Evolutionary conservation across 2,797 vertebrate species (phyloP), one percentile per base, ranked within the genome.

Genomic region (Cossypha caffra): DNA sequence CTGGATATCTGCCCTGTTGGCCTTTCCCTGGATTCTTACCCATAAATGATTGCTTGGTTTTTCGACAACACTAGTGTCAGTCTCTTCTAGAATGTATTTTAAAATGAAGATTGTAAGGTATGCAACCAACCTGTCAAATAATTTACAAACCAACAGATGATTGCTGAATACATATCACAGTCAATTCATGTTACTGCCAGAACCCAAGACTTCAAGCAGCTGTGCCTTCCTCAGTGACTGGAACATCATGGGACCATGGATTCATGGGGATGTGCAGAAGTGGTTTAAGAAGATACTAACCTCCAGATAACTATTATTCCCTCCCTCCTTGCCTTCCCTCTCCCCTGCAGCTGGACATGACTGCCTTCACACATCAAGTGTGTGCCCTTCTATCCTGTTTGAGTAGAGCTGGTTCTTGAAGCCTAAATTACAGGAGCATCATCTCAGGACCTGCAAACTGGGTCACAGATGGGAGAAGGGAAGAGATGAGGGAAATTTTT

Each of bases 401-500:
- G 52, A 48, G 16, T 29, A 52, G 47, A 76, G 16, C 15, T 74
- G 59, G 11, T 3, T 88, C 37, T 69, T 74, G 19, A 61, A 64
- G n/a, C 6, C 64, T 64, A 48, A 86, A 81, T 84, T 75, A 37
- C 57, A n/a, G 26, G 61, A n/a, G 11, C 14, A 74, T 64, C 35
- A 35, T 61, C 66, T 88, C 66, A 42, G 68, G 50, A 68, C n/a
- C 37, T 42, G 54, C 9, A 71, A 84, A 91, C 23, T 72, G 66
- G 50, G 54, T 83, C 93, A 88, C 72, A 93, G 73, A 55, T 2
- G 4, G 43, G 42, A 79, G 63, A 13, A 33, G 33, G 37, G 16
- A 86, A 83, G 31, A 95, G 14, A 48, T 58, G 37, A 80, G 55
- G 62, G 35, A 77, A 66, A 24, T 55, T 63, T 71, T 92, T 80